These are phyloP conservation scores for Acanthacorydalis orientalis DNA, from an alignment of 2,888 invertebrate species.

Conservation along the genomic window DNA sequence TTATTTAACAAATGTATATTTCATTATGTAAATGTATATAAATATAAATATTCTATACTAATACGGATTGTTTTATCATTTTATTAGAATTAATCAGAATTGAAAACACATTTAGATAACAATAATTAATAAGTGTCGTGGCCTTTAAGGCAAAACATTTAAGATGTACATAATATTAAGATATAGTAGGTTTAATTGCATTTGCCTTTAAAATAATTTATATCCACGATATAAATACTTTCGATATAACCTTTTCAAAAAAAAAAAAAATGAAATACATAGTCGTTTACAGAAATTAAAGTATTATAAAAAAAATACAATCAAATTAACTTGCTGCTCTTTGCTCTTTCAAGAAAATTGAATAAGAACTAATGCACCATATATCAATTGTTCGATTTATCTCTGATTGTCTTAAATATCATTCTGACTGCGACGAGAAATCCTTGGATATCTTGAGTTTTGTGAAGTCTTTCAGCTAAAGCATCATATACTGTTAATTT, in stretches of 20 bases:
- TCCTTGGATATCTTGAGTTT: background rate
- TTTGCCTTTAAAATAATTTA: too few species aligned
- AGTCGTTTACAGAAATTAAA: too few species aligned
- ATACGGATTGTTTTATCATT: background rate
- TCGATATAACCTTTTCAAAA: too few species aligned
- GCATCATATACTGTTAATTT: background rate
- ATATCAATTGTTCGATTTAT: background rate
- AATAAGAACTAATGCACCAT: background rate
- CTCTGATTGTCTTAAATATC: background rate
- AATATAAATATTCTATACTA: background rate
- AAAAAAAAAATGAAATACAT: too few species aligned
- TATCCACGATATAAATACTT: too few species aligned
- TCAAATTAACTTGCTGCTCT: too few species aligned
- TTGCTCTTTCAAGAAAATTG: background rate
- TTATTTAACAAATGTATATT: background rate
- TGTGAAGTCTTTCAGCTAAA: background rate
- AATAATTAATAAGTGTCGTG: too few species aligned
- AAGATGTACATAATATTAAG: too few species aligned
- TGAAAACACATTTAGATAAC: background rate
- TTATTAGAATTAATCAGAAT: background rate
- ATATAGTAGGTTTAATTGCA: too few species aligned
- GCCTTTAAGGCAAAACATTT: too few species aligned
- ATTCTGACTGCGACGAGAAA: background rate
- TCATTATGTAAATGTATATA: background rate
- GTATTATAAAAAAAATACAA: too few species aligned